These are phyloP conservation scores for Sinodicranocentrus sp. DNA, from an alignment of 2,888 invertebrate species.

Conservation along the genomic window DNA sequence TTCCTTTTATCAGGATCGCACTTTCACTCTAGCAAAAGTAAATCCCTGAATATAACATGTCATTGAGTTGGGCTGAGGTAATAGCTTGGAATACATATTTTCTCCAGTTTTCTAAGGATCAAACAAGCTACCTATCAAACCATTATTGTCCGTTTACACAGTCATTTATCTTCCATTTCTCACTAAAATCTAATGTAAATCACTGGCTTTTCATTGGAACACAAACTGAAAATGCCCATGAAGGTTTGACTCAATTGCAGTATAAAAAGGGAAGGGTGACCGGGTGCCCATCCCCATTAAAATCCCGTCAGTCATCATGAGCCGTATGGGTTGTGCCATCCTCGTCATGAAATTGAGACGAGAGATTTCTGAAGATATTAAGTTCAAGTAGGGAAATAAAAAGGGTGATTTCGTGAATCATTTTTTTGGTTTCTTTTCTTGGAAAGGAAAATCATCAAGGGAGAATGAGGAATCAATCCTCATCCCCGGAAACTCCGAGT, in stretches of 20 bases:
- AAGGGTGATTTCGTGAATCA: no score
- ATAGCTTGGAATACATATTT: no score
- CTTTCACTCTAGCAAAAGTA: neutral
- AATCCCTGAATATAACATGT: no score
- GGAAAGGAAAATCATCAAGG: neutral
- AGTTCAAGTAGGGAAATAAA: no score
- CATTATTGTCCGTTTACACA: constrained; percentile 20
- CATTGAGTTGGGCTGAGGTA: no score
- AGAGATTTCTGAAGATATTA: no score
- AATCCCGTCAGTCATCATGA: constrained; percentile 37
- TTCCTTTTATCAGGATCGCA: neutral
- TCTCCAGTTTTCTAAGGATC: no score
- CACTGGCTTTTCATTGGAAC: neutral
- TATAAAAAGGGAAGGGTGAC: constrained; percentile 26
- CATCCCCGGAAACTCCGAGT: constrained; percentile 56
- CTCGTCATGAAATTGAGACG: no score
- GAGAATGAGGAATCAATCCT: constrained; percentile 48
- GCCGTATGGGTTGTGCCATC: no score
- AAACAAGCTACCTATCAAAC: neutral
- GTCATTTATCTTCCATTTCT: constrained; percentile 3
- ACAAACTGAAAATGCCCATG: neutral
- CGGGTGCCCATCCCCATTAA: constrained; percentile 18
- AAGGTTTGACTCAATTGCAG: neutral
- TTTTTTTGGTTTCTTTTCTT: no score
- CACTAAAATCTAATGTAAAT: constrained; percentile 2